Evolutionary conservation across 2,888 invertebrate genomes (phyloP), one percentile per base, ranked within the genome.

Genomic region (Selenia dentaria): DNA sequence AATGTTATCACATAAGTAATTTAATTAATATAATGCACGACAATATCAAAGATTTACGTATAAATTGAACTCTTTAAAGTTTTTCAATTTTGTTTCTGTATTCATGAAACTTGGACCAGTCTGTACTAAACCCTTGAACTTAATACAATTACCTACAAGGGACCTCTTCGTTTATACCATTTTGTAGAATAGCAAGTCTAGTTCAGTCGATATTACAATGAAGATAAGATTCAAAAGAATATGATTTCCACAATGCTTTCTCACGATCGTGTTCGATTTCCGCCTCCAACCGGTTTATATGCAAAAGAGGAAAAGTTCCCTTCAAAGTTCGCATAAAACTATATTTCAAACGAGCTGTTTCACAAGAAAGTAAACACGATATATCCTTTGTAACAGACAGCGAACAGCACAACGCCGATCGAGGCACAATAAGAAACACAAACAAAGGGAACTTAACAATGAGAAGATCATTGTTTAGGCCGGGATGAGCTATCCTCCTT

Each of bases 291-390:
- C 53, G 44, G 47, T 56, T 56, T 50, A 43, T 55, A 58, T 56
- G 53, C 56, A 56, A 58, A 53, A 42, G 28, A 51, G 51, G 51
- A 50, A 49, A 51, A 54, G 46, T 50, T 54, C 27, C 51, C 51
- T 20, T 42, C 51, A 55, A 58, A 58, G 46, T 57, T 57, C 57
- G 46, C 51, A 52, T 44, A 42, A 51, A 58, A 55, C 55, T 54
- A 56, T 53, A 54, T 56, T 55, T 50, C 56, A 53, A 55, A 47
- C 51, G 18, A 40, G 37, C 47, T 51, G 43, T 46, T 55, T 32
- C 32, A 29, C 44, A 27, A 47, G 36, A 53, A 51, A 55, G 49
- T 51, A 54, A 58, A 53, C 51, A 51, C 44, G 49, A 40, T 50
- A 58, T 58, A 54, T 56, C 49, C 51, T 56, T 53, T 40, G 46